Conservation (phyloP, 1,140 invertebrate species). For the Zaprionus inermis region DNA sequence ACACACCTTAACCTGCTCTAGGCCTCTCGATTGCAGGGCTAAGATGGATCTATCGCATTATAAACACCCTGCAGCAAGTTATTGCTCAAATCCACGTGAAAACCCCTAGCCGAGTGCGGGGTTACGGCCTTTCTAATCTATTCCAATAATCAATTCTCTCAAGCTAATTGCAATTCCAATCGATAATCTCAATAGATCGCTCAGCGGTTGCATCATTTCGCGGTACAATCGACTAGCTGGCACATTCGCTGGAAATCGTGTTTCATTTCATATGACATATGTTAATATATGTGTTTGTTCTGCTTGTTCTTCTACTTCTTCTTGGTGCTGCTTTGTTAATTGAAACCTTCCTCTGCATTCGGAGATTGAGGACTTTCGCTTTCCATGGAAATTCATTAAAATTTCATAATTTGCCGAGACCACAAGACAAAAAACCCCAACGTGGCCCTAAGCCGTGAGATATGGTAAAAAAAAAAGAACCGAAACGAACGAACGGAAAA, state of each 20-base stretch:
- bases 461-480: slow-evolving; percentile 29
- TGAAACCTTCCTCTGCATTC: not conserved
- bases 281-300: slow-evolving; percentile 15
- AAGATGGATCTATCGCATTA: too few relatives aligned
- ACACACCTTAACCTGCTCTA: too few relatives aligned
- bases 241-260: not conserved
- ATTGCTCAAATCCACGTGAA: too few relatives aligned
- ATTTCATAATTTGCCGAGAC: slow-evolving; percentile 43
- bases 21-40: too few relatives aligned
- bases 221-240: not conserved
- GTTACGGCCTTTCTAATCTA: not conserved
- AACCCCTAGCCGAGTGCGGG: not conserved
- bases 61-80: too few relatives aligned
- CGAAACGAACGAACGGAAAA: not conserved
- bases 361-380: slow-evolving; percentile 16
- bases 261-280: slow-evolving; percentile 17
- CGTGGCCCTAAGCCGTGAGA: slow-evolving; percentile 46
- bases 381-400: slow-evolving; percentile 39
- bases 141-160: not conserved
- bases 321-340: not conserved
- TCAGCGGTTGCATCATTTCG: not conserved
- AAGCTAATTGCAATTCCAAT: not conserved
- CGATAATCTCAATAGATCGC: not conserved
- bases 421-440: slow-evolving; percentile 15
- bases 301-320: not conserved